A percentile compares a stretch with the other conserved stretches of the same genome.
Conservation (phyloP, 2,797 vertebrate species). For the Tragopan temminckii region DNA sequence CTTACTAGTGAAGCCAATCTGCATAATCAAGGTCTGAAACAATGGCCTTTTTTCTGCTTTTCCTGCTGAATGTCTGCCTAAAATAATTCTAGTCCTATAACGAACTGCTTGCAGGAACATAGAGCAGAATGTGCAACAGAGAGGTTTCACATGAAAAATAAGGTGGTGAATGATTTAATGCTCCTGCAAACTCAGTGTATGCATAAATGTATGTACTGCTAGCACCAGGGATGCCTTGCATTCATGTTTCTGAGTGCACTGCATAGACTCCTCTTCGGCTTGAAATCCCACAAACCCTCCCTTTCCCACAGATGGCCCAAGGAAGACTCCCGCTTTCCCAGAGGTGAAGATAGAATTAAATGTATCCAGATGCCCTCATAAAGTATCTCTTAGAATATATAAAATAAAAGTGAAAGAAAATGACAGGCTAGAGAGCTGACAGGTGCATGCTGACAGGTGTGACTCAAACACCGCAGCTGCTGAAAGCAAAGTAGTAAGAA, state of each 20-base stretch:
- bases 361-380: neutral
- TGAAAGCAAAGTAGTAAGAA: neutral
- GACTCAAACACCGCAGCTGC: neutral
- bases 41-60: conserved; percentile 34
- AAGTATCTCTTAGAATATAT: neutral
- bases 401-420: neutral
- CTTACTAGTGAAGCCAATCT: conserved; percentile 70
- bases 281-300: neutral
- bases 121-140: neutral
- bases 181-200: neutral
- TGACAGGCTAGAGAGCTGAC: neutral
- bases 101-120: neutral
- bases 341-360: neutral
- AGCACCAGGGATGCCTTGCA: neutral
- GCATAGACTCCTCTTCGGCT: accelerated
- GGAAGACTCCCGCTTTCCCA: neutral
- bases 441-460: neutral
- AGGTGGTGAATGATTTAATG: neutral
- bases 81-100: conserved; percentile 28
- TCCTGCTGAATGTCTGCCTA: conserved; percentile 37
- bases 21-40: conserved; percentile 77
- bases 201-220: neutral
- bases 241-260: neutral
- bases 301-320: neutral
- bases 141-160: neutral